Evolutionary conservation across 2,888 invertebrate genomes (phyloP).

Genomic region (Rhagonycha lutea): DNA sequence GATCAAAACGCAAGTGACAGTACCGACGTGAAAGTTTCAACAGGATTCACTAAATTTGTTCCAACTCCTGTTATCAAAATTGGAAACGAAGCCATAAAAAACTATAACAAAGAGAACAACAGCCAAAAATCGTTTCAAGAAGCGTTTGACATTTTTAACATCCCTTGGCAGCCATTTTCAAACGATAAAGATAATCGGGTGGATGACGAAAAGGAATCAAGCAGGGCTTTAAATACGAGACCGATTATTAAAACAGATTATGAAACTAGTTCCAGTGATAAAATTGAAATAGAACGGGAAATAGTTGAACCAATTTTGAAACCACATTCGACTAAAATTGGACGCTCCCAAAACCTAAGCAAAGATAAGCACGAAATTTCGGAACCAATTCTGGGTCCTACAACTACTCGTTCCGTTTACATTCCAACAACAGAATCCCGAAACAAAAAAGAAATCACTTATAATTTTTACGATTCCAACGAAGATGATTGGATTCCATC

Average conservation of each 20-base stretch:
- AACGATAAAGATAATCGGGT: slow-evolving; percentile 54
- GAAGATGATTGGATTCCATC: slow-evolving; percentile 49
- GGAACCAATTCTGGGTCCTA: slow-evolving; percentile 64
- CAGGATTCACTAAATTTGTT: slow-evolving; percentile 42
- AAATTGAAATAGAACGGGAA: slow-evolving; percentile 56
- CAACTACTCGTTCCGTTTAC: slow-evolving; percentile 35
- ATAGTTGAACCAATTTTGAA: slow-evolving; percentile 76
- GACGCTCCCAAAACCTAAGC: slow-evolving; percentile 55
- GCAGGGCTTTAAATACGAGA: slow-evolving; percentile 61
- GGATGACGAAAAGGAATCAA: slow-evolving; percentile 58
- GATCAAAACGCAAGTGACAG: slow-evolving; percentile 7
- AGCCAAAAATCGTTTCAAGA: slow-evolving; percentile 44
- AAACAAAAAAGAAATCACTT: slow-evolving; percentile 46
- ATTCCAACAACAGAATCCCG: slow-evolving; percentile 52
- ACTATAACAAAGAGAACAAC: slow-evolving; percentile 34
- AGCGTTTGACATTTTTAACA: slow-evolving; percentile 55
- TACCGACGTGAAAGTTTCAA: slow-evolving; percentile 15
- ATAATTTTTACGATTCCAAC: slow-evolving; percentile 48
- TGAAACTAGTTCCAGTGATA: slow-evolving; percentile 5
- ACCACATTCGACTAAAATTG: slow-evolving; percentile 62
- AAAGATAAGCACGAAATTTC: slow-evolving; percentile 62
- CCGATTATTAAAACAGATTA: slow-evolving; percentile 33
- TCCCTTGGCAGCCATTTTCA: slow-evolving; percentile 60
- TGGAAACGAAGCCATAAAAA: slow-evolving; percentile 49
- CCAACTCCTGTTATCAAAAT: slow-evolving; percentile 53